A percentile compares a stretch with the other conserved stretches of the same genome.
Conservation (phyloP, 2,797 vertebrate species). For the Lacerta viridis region DNA sequence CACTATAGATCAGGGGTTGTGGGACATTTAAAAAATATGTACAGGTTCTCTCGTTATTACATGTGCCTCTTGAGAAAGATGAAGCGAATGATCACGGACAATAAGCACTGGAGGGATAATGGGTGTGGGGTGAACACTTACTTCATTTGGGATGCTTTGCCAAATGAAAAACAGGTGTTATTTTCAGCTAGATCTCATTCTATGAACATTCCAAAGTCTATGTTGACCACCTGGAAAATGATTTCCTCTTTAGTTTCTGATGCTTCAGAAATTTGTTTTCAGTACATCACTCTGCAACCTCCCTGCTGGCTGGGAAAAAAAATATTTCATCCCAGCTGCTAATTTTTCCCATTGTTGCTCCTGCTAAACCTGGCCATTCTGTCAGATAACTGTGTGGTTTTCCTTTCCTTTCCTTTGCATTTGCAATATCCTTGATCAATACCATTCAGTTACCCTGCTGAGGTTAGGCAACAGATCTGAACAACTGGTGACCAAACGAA, state of each 20-base stretch:
- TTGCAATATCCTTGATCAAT: no score
- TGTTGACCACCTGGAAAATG: slow-evolving; percentile 42
- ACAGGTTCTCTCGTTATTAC: slow-evolving; percentile 19
- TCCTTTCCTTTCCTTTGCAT: neutral
- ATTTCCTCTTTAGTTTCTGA: slow-evolving; percentile 40
- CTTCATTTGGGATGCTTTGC: slow-evolving; percentile 52
- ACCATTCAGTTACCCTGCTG: neutral
- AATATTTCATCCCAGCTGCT: neutral
- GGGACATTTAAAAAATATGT: neutral
- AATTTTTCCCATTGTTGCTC: neutral
- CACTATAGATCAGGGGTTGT: neutral
- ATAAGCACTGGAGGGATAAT: neutral
- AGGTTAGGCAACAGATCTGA: neutral
- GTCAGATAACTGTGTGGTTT: neutral
- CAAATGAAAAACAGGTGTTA: slow-evolving; percentile 65
- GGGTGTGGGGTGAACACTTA: neutral
- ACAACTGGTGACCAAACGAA: no score
- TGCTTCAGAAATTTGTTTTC: neutral
- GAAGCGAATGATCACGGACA: slow-evolving; percentile 14
- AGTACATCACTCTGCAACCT: neutral
- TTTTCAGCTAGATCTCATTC: slow-evolving; percentile 21
- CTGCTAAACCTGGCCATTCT: neutral
- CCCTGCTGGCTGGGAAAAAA: neutral
- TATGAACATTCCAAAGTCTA: slow-evolving; percentile 53
- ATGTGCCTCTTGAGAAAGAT: neutral